Evolutionary conservation across 1,140 invertebrate species (phyloP), one percentile per base, ranked within the genome.

Genomic region (Pogonomyrmex californicus): DNA sequence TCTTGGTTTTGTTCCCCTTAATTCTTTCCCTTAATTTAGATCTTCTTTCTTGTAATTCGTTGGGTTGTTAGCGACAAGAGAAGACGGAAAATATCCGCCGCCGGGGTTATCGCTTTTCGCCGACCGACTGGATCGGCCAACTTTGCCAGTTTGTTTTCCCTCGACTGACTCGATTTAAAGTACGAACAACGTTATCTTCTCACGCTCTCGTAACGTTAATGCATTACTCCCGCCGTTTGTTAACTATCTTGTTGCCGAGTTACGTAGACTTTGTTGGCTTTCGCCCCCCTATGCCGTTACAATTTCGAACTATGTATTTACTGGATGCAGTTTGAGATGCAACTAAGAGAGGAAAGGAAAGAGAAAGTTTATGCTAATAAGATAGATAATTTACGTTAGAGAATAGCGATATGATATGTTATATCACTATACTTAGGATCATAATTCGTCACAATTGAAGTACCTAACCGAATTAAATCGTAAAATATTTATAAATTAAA

Each of bases 221-320:
- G 41, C 66, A 73, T 82, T 58, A 73, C 30, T 38, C 66, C 30
- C 10, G 49, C 78, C 41, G 41, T 60, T 82, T 82, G 66, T 73
- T 82, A 82, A 82, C 54, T 82, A 82, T 82, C 54, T 73, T 82
- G 79, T 82, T 73, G 66, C 54, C 54, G 33, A 73, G 10, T 38
- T 58, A 1, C 41, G 38, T 33, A 17, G 65, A 82, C 51, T 82
- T 82, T 82, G 79, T 73, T 82, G 51, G 51, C 66, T 73, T 71
- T 54, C 63, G 47, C 49, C n/a, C 63, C 63, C 33, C 51, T 36
- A 58, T 47, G 47, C 6, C 38, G 14, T 82, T 71, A 73, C 66
- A 73, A 82, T 82, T 71, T 82, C 66, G 14, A 73, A 82, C 30
- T 60, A 54, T 60, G 38, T 36, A 30, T 82, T 71, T 60, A 58